Conservation (phyloP, 2,797 vertebrate genomes). For the Protonibea diacanthus region DNA sequence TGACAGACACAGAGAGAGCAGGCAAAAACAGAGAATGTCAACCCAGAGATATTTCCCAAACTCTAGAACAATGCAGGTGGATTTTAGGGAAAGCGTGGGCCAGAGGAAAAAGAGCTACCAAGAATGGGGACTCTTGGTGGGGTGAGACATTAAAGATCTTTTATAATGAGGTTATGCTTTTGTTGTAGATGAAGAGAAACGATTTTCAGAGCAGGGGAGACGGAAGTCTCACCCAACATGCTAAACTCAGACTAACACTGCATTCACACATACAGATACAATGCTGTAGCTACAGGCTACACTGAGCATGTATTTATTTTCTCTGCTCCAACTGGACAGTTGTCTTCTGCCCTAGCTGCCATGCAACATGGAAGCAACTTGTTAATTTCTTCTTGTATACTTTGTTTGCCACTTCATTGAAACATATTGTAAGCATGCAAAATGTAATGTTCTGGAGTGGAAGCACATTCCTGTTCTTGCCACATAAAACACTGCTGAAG, state of each 20-base stretch:
- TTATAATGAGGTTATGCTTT: neutral
- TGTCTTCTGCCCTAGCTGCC: neutral
- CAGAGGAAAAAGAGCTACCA: neutral
- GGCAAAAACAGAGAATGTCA: slow-evolving; percentile 13
- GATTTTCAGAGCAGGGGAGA: neutral
- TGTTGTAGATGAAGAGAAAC: neutral
- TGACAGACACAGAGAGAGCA: slow-evolving; percentile 22
- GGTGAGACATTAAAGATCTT: slow-evolving; percentile 2
- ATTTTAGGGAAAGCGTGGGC: neutral
- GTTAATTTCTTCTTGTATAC: neutral
- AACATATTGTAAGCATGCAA: too few relatives aligned
- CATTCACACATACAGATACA: neutral
- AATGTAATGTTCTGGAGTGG: too few relatives aligned
- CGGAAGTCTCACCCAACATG: neutral
- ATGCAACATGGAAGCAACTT: neutral
- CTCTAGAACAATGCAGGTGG: slow-evolving; percentile 33
- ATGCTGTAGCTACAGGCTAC: neutral
- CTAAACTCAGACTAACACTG: neutral
- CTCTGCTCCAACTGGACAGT: neutral
- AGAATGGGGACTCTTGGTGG: neutral
- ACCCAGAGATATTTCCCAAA: slow-evolving; percentile 17
- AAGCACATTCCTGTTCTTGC: too few relatives aligned
- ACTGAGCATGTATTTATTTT: neutral
- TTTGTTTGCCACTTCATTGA: neutral
- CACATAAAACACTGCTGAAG: too few relatives aligned